phyloP scores from a whole-genome alignment of 2,797 vertebrate species.

The Fratercula arctica region DNA sequence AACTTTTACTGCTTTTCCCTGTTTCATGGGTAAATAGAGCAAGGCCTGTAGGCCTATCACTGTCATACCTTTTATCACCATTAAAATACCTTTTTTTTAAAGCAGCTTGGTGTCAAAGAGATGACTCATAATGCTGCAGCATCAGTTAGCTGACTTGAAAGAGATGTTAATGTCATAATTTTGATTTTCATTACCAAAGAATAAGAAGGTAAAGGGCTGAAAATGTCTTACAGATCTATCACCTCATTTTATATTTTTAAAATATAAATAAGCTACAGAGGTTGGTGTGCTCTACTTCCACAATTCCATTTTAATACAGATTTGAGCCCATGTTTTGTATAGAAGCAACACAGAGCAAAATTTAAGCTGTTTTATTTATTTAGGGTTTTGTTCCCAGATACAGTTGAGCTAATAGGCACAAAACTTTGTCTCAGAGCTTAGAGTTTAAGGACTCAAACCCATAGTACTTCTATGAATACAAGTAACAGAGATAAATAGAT shows the following conservation, averaged over 20 bases:
- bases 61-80: neutral
- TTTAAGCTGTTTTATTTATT: neutral
- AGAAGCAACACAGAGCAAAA: neutral
- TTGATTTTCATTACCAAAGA: conserved; percentile 32
- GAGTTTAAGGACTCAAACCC: neutral
- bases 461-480: neutral
- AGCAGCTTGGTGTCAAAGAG: neutral
- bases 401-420: neutral
- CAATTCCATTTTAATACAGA: neutral
- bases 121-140: conserved; percentile 51
- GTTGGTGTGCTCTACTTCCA: neutral
- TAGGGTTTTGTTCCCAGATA: neutral
- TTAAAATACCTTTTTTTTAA: neutral
- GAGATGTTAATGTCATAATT: conserved; percentile 2
- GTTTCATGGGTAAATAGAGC: neutral
- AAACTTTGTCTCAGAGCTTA: neutral
- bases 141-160: conserved; percentile 4
- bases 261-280: neutral
- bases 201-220: neutral
- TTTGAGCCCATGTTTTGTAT: neutral
- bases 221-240: neutral
- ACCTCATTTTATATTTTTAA: neutral
- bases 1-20: neutral
- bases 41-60: neutral
- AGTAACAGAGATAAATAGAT: neutral